These are phyloP conservation scores for Nyctibius bracteatus DNA, from an alignment of 2,113 vertebrate species.

Conservation along the genomic window DNA sequence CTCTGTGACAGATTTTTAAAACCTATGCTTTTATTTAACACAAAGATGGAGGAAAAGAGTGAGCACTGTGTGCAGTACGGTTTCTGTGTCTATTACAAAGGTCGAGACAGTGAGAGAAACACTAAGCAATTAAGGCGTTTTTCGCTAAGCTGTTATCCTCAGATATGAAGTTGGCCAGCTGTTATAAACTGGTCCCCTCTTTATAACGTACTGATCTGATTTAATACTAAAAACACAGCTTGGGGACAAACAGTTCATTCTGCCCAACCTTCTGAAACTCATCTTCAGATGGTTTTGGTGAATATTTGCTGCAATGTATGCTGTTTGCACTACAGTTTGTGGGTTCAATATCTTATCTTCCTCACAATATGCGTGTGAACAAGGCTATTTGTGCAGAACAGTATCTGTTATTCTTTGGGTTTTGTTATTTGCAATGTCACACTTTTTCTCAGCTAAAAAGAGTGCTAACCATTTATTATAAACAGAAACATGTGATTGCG, in stretches of 20 bases:
- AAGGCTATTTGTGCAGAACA: neutral
- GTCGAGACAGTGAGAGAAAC: conserved; percentile 29
- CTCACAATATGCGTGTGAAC: neutral
- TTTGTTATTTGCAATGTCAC: neutral
- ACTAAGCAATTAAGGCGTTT: neutral
- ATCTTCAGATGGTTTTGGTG: neutral
- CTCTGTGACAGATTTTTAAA: conserved; percentile 13
- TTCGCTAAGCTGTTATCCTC: conserved; percentile 23
- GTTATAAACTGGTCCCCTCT: neutral
- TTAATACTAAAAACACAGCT: neutral
- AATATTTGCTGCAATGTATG: neutral
- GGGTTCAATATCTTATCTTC: neutral
- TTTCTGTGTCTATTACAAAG: neutral
- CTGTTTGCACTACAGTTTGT: neutral
- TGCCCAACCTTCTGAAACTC: neutral
- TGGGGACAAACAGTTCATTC: neutral
- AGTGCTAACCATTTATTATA: neutral
- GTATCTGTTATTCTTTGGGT: neutral
- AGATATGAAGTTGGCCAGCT: neutral
- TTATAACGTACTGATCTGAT: neutral
- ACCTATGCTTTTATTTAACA: neutral
- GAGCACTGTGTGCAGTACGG: neutral
- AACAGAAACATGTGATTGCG: neutral
- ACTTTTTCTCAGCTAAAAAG: neutral
- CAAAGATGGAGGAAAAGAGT: conserved; percentile 14